phyloP scores from a whole-genome alignment of 2,888 invertebrate genomes.

The Caenorhabditis macrosperma region DNA sequence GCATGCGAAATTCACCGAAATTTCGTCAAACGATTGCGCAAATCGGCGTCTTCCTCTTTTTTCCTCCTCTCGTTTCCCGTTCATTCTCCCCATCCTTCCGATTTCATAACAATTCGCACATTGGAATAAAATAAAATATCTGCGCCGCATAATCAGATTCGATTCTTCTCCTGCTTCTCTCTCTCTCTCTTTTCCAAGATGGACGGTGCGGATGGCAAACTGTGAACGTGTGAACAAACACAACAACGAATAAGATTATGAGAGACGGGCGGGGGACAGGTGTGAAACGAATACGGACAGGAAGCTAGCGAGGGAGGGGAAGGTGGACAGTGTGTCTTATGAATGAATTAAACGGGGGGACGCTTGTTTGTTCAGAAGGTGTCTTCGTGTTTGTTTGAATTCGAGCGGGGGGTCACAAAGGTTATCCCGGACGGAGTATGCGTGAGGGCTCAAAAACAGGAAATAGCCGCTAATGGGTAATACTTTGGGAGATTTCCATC shows the following conservation, averaged over 20 bases:
- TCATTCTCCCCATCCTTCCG: too few relatives aligned
- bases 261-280: slow-evolving; percentile 2
- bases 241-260: too few relatives aligned
- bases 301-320: slow-evolving; percentile 1
- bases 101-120: too few relatives aligned
- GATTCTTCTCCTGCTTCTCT: too few relatives aligned
- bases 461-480: neutral
- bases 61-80: too few relatives aligned
- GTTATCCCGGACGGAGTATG: neutral
- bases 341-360: neutral
- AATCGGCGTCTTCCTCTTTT: too few relatives aligned
- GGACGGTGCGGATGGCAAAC: slow-evolving; percentile 17
- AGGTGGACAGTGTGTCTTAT: neutral
- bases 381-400: slow-evolving; percentile 16
- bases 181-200: too few relatives aligned
- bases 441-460: slow-evolving; percentile 14
- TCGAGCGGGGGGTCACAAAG: neutral
- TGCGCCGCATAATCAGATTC: too few relatives aligned
- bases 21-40: too few relatives aligned
- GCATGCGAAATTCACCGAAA: too few relatives aligned
- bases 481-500: neutral
- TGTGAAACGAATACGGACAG: slow-evolving; percentile 50
- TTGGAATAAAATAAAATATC: too few relatives aligned
- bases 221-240: slow-evolving; percentile 21
- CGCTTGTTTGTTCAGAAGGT: neutral